phyloP scores from a whole-genome alignment of 2,113 vertebrate genomes.

The Sphyrna mokarran region DNA sequence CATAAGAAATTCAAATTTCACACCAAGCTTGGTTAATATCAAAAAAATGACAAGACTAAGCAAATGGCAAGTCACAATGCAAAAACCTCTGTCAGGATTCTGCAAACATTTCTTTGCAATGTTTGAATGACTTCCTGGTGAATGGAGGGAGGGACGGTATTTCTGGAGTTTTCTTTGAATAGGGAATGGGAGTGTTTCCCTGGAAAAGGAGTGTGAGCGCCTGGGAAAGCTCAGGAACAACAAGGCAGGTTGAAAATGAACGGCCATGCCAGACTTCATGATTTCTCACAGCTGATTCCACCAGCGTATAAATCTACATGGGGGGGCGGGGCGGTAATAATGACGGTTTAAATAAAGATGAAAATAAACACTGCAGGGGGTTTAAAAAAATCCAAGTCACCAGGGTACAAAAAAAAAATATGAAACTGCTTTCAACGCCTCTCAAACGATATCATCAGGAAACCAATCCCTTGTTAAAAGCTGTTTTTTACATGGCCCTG shows the following conservation, averaged over 20 bases:
- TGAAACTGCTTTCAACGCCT: neutral
- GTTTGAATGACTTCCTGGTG: neutral
- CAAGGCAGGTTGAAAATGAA: neutral
- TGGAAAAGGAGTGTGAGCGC: neutral
- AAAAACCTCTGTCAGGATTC: neutral
- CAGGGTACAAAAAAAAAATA: neutral
- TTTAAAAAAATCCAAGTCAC: neutral
- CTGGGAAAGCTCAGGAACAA: neutral
- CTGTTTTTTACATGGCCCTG: neutral
- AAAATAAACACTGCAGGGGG: neutral
- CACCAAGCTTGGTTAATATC: neutral
- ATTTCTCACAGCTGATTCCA: neutral
- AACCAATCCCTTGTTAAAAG: neutral
- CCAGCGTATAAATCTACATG: neutral
- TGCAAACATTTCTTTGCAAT: neutral
- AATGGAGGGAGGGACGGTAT: neutral
- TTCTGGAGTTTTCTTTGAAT: neutral
- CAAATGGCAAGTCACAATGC: neutral
- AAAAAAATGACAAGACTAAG: neutral
- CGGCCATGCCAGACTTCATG: neutral
- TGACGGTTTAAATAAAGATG: neutral
- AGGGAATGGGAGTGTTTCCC: neutral
- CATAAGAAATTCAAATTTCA: neutral
- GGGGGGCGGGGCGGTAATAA: neutral
- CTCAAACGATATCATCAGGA: neutral